Percentiles rank a stretch among this genome's conserved stretches.
These are phyloP conservation scores for Bembecia ichneumoniformis DNA, from an alignment of 2,888 invertebrate species.

Conservation along the genomic window DNA sequence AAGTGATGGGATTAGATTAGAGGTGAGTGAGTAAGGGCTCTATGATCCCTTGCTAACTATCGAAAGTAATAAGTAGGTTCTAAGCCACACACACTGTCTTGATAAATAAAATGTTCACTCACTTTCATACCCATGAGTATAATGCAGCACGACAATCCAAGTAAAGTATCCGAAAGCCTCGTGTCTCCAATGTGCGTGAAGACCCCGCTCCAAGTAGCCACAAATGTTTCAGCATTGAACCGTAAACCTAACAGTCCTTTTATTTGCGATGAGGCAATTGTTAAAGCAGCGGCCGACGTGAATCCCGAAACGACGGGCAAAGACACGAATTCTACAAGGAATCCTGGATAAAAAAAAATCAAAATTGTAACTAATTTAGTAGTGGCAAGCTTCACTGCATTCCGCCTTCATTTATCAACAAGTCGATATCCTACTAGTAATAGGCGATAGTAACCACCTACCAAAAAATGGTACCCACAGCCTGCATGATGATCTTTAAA, in stretches of 20 bases:
- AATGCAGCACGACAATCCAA: constrained; percentile 75
- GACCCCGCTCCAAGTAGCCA: constrained; percentile 73
- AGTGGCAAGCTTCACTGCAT: too few relatives aligned
- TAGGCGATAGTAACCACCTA: too few relatives aligned
- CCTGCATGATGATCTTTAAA: too few relatives aligned
- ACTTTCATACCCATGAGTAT: constrained; percentile 76
- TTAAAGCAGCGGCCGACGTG: constrained; percentile 82
- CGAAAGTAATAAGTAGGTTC: too few relatives aligned
- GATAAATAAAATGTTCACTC: constrained; percentile 16
- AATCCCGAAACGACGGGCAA: constrained; percentile 82
- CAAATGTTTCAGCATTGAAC: constrained; percentile 75
- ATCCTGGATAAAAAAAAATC: constrained; percentile 56
- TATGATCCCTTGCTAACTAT: too few relatives aligned
- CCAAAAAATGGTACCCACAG: too few relatives aligned
- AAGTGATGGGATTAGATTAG: too few relatives aligned
- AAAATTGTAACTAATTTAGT: too few relatives aligned
- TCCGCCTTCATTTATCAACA: too few relatives aligned
- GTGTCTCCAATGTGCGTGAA: constrained; percentile 66
- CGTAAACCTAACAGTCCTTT: constrained; percentile 76
- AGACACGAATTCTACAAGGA: constrained; percentile 82
- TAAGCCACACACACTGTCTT: neutral
- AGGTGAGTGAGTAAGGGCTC: too few relatives aligned
- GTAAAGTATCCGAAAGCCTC: constrained; percentile 71
- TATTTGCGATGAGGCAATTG: constrained; percentile 82
- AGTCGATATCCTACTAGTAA: too few relatives aligned